Evolutionary conservation across 2,888 invertebrate species (phyloP).

Genomic region (Microchrysa polita): DNA sequence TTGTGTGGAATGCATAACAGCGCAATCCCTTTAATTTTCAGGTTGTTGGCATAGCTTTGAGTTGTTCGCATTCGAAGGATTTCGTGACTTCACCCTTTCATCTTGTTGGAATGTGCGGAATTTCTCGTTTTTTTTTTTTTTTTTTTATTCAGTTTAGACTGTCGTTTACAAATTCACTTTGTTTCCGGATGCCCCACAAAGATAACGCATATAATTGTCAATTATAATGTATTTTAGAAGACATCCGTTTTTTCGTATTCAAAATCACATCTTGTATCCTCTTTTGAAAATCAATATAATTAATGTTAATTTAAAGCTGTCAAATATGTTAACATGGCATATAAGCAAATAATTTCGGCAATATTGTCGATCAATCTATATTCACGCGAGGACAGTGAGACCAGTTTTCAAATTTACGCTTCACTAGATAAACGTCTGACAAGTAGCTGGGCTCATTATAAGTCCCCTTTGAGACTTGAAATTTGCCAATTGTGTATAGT

Average conservation of each 20-base stretch:
- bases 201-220: neutral
- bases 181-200: neutral
- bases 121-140: neutral
- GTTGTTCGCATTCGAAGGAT: no score
- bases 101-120: neutral
- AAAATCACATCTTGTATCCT: neutral
- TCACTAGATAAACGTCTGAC: neutral
- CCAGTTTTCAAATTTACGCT: neutral
- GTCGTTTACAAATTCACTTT: neutral
- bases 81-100: no score
- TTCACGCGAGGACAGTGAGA: no score
- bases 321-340: neutral
- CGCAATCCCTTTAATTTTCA: no score
- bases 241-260: no score
- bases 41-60: no score
- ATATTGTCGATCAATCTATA: neutral
- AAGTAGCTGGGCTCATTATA: neutral
- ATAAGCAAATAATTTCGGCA: neutral
- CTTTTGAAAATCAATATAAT: constrained; percentile 9
- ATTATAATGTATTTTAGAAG: no score
- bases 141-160: neutral
- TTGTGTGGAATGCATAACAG: no score
- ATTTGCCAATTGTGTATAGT: no score
- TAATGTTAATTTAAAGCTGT: constrained; percentile 15
- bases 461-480: neutral